phyloP scores from a whole-genome alignment of 2,797 vertebrate species.

The Oreortyx pictus region DNA sequence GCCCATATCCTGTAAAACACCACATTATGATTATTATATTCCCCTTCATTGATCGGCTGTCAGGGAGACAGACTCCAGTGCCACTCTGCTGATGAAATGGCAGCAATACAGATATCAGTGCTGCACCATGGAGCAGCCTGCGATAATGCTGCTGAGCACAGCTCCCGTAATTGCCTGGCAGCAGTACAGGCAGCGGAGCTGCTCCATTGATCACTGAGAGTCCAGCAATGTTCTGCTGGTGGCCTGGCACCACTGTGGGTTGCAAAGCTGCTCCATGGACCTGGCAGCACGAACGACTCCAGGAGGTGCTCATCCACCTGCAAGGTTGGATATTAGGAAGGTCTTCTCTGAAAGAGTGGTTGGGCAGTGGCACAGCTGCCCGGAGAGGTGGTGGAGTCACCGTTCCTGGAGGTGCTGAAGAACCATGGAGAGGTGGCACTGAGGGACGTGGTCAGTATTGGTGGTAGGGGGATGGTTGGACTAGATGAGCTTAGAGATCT shows the following conservation, averaged over 20 bases:
- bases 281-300: background rate
- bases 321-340: too few relatives aligned
- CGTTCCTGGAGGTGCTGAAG: too few relatives aligned
- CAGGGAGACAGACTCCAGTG: conserved; percentile 14
- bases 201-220: background rate
- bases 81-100: background rate
- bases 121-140: background rate
- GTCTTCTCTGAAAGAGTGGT: too few relatives aligned
- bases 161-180: conserved; percentile 27
- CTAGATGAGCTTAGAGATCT: too few relatives aligned
- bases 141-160: background rate
- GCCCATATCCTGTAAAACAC: background rate
- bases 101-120: background rate
- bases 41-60: background rate
- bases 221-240: background rate
- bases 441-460: too few relatives aligned
- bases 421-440: too few relatives aligned
- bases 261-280: background rate
- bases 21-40: background rate
- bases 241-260: background rate
- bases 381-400: too few relatives aligned
- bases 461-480: too few relatives aligned
- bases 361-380: too few relatives aligned
- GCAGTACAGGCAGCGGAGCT: background rate
- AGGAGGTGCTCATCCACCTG: background rate